Conservation (phyloP, 2,888 invertebrate genomes). For the Anaspis maculata region DNA sequence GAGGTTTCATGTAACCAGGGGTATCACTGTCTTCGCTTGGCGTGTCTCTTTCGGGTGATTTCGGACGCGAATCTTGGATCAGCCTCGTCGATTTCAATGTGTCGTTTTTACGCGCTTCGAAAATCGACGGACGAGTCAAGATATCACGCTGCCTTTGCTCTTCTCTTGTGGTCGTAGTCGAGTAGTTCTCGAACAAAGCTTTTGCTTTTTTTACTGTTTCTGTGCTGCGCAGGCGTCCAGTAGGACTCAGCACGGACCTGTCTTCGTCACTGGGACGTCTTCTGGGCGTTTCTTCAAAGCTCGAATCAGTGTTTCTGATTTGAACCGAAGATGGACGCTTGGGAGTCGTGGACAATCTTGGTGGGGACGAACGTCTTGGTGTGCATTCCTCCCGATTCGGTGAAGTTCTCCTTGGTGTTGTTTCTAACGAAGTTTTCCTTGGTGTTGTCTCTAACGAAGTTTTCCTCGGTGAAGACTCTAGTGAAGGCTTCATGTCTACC, state of each 20-base stretch:
- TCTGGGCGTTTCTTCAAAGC: slow-evolving; percentile 13
- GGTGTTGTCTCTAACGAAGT: slow-evolving; percentile 4
- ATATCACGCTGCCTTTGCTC: slow-evolving; percentile 42
- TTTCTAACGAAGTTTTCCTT: slow-evolving; percentile 1
- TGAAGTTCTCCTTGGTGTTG: neutral
- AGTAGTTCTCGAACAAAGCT: slow-evolving; percentile 57
- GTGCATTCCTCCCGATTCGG: neutral
- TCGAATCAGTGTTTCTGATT: no score
- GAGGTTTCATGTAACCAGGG: slow-evolving; percentile 11
- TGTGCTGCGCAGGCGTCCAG: slow-evolving; percentile 45
- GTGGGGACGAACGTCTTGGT: neutral
- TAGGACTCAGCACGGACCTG: slow-evolving; percentile 29
- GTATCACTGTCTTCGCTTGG: slow-evolving; percentile 12
- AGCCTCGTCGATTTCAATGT: slow-evolving; percentile 9
- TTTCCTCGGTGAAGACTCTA: no score
- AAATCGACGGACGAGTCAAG: slow-evolving; percentile 45
- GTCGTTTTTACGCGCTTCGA: slow-evolving; percentile 32
- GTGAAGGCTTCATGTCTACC: no score
- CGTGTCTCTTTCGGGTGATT: slow-evolving; percentile 5
- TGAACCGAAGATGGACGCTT: no score
- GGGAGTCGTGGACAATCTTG: neutral
- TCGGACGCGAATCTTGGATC: no score
- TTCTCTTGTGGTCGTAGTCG: neutral
- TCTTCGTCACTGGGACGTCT: slow-evolving; percentile 39
- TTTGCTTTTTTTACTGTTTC: slow-evolving; percentile 65